Conservation (phyloP, 2,113 vertebrate species). For the Gulo gulo region DNA sequence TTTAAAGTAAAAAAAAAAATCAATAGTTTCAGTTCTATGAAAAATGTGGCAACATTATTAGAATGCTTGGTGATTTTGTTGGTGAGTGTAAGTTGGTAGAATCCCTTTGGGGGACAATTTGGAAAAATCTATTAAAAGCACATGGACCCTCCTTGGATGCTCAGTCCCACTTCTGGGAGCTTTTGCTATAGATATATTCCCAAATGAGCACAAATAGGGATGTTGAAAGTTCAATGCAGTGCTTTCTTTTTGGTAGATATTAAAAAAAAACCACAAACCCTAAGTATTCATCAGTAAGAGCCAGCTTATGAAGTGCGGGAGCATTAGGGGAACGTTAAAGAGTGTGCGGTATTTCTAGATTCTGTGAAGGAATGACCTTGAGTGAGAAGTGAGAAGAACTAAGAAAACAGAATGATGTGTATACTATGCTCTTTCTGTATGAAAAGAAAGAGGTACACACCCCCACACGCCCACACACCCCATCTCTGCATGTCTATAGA, state of each 20-base stretch:
- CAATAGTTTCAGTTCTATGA: background rate
- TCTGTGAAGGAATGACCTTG: background rate
- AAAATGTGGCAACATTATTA: background rate
- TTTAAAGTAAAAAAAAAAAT: background rate
- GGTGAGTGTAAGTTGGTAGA: background rate
- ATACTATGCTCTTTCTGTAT: background rate
- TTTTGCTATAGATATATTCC: background rate
- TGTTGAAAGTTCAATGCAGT: background rate
- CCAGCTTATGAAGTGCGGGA: background rate
- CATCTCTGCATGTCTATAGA: background rate
- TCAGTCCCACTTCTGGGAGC: background rate
- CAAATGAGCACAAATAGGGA: background rate
- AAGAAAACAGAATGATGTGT: background rate
- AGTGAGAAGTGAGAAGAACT: background rate
- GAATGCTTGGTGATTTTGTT: conserved; percentile 7
- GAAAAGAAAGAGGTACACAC: background rate
- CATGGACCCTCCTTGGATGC: background rate
- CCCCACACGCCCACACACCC: fast-evolving
- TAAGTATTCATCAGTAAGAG: background rate
- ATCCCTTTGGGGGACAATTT: background rate
- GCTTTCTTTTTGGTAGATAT: background rate
- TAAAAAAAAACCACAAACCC: background rate
- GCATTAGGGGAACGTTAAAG: background rate
- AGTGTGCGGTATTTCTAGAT: background rate
- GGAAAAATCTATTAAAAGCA: background rate